Base-by-base conservation (phyloP, 1,140 invertebrate species). In the Aphidius ervi region DNA sequence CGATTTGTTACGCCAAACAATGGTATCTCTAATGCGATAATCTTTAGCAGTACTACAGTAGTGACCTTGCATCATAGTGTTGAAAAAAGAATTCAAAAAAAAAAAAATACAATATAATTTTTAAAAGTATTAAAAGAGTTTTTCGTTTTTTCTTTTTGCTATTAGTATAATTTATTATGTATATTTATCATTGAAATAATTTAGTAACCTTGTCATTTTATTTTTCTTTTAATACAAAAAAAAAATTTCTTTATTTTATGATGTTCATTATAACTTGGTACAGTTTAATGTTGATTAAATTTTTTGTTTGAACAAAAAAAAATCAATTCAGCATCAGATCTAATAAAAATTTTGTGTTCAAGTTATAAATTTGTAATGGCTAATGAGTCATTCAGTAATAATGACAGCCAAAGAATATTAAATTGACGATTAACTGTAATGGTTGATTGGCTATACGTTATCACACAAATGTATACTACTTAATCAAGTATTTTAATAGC, bases 1-100 rank as follows among this genome's bases (percentile, higher is more conserved):
- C 66, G 70, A 72, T 70, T 72, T 67, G 68, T 70, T 66, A 68
- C 67, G 65, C 49, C 49, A 59, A 53, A 60, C 64, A 65, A 65
- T 62, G 54, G 61, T 56, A 52, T 53, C 23, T 63, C 48, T 65
- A 60, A 65, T 62, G 61, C 58, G 58, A 62, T 65, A 65, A 65
- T 62, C 49, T 52, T 60, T 31, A 31, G 4, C 23, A 31, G 23
- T 31, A 31, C 23, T 4, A 31, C 23, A 31, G 23, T 31, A 31
- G 23, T 31, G 4, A 31, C 2, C 23, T 31, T 31, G 23, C 23
- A 31, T 31, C 23, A 31, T 31, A 5, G 20, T 52, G 46, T 31
- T 31, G 23, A 31, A 31, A 31, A 31, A 3, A 31, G 4, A 31
- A 31, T 31, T 31, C n/a, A n/a, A n/a, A n/a, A n/a, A 31, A 31